phyloP scores from a whole-genome alignment of 1,140 invertebrate species.

The Musca vetustissima region DNA sequence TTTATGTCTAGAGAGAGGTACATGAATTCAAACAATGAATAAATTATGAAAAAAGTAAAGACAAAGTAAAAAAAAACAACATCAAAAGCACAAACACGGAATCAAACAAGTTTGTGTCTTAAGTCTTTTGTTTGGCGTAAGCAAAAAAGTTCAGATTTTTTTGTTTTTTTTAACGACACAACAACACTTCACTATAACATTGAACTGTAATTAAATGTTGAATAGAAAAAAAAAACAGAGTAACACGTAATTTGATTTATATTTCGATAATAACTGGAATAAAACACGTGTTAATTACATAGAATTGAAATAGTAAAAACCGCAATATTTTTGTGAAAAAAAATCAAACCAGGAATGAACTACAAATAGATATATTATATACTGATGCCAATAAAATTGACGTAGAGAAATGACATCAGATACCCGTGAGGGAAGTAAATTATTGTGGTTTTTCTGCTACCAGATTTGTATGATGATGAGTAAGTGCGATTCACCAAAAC shows the following conservation, averaged over 20 bases:
- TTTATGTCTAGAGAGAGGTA: not conserved
- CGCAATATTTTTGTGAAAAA: no score
- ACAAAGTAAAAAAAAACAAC: not conserved
- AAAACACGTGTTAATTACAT: conserved; percentile 2
- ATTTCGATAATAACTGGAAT: not conserved
- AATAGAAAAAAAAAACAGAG: not conserved
- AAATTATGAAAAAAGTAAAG: not conserved
- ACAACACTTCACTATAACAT: not conserved
- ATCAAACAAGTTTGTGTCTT: conserved; percentile 24
- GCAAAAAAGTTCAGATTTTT: not conserved
- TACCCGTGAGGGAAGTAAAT: no score
- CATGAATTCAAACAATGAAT: conserved; percentile 7
- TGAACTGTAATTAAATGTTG: conserved; percentile 20
- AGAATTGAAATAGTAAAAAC: no score
- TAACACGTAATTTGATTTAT: no score
- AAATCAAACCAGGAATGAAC: no score
- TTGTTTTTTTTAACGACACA: not conserved
- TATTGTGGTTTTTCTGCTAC: no score
- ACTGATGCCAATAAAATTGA: no score
- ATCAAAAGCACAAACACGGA: not conserved
- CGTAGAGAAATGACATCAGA: no score
- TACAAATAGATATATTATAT: no score
- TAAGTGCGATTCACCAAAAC: no score
- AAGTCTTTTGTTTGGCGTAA: conserved; percentile 22
- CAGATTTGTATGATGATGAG: no score